Evolutionary conservation across 2,797 vertebrate species (phyloP), one percentile per base, ranked within the genome.

Genomic region (Sebastes taczanowskii): DNA sequence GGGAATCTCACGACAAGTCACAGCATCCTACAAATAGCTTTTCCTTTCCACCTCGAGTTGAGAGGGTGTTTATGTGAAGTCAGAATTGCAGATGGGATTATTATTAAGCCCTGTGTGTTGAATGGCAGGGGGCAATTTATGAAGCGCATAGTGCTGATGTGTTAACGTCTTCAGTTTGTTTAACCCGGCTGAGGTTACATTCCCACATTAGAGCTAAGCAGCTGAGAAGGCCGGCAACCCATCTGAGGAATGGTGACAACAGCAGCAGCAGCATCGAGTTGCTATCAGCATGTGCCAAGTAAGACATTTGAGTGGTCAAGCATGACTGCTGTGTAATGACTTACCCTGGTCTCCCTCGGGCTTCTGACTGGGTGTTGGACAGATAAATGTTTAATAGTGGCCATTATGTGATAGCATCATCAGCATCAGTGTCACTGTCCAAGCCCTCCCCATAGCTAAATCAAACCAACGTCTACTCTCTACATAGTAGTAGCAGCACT

Each of bases 191-290:
- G 81, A 59, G 88, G 89, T 93, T 91, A 90, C 85, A 46, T 81
- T 88, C 60, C 0, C 81, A 77, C 86, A 86, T 91, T 77, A 87
- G 71, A 23, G 88, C 66, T 80, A 88, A 93, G 93, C 88, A 91
- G 92, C 93, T 95, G 94, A 95, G 93, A 74, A 86, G 84, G 87
- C 91, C 65, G 11, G 74, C 74, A 22, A 71, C 82, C 74, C 77
- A 46, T 90, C 92, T 92, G 82, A 89, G 90, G 92, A 95, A 96
- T 94, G 93, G 94, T 93, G 95, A 94, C 91, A 90, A 92, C 94
- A 91, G 90, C 92, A 86, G 86, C 62, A 81, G 80, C 65, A 80
- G 90, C 88, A 92, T 92, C 79, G 83, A 94, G 93, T 94, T 92
- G 87, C 92, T 85, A 63, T 94, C 92, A 84, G 92, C 81, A 78